Evolutionary conservation across 35 echinoderm and acorn worm species (phyloP).

Genomic region (Diadema setosum): DNA sequence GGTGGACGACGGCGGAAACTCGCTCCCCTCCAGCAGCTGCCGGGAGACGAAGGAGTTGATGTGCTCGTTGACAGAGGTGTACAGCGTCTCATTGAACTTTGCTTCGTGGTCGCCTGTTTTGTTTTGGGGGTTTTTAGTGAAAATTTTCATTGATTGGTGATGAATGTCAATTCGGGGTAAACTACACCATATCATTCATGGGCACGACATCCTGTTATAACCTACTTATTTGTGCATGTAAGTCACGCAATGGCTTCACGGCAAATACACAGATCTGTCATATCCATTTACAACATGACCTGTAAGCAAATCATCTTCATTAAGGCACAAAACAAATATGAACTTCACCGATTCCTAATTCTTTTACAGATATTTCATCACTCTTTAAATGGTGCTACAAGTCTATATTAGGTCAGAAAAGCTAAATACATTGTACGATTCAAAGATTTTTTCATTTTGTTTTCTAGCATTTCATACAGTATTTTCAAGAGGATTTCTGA

Average conservation of each 20-base stretch:
- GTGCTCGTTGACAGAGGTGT: conserved; percentile 19
- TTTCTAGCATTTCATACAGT: no score
- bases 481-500: no score
- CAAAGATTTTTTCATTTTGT: no score
- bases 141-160: background rate
- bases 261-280: background rate
- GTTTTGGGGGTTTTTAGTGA: no score
- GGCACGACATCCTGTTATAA: background rate
- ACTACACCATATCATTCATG: background rate
- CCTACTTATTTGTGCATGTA: background rate
- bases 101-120: conserved; percentile 45
- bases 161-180: background rate
- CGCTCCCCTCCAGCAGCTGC: conserved; percentile 9
- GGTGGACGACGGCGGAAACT: conserved; percentile 1
- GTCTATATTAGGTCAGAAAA: no score
- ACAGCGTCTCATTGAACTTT: conserved; percentile 2
- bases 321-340: no score
- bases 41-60: conserved; percentile 22
- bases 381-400: no score
- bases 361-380: no score
- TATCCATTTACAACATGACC: background rate
- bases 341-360: no score
- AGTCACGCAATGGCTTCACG: background rate
- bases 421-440: no score
- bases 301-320: background rate